Evolutionary conservation across 1,140 invertebrate species (phyloP).

Genomic region (Drosophila persimilis): DNA sequence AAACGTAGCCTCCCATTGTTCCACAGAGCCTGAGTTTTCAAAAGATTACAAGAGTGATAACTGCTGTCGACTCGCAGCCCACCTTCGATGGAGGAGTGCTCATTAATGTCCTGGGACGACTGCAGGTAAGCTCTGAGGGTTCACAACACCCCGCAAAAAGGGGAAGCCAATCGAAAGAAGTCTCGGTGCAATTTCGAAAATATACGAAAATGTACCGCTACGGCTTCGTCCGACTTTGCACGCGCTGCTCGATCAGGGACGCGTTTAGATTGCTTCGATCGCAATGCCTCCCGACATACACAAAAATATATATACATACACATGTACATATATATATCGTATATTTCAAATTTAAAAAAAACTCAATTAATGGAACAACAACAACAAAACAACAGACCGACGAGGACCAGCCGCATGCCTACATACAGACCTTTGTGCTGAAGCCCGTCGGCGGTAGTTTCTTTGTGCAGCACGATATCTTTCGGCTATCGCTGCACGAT

Average conservation of each 20-base stretch:
- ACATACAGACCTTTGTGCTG: conserved; percentile 95
- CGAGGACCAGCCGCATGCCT: conserved; percentile 95
- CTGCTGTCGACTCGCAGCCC: conserved; percentile 96
- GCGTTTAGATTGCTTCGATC: no score
- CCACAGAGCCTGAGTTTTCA: conserved; percentile 93
- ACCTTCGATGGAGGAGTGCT: conserved; percentile 97
- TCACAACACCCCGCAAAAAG: not conserved
- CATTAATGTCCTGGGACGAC: conserved; percentile 95
- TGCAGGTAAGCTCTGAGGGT: conserved; percentile 88
- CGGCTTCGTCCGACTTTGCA: no score
- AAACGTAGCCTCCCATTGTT: no score
- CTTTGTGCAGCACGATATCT: conserved; percentile 96
- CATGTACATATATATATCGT: conserved; percentile 19
- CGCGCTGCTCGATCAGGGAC: no score
- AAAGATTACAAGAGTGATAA: conserved; percentile 95
- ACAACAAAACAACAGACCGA: conserved; percentile 86
- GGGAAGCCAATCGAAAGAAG: no score
- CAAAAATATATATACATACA: conserved; percentile 10
- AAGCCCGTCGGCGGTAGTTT: conserved; percentile 93
- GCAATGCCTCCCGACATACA: no score
- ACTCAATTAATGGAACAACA: conserved; percentile 19
- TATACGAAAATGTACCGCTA: no score
- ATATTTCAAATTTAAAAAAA: conserved; percentile 15
- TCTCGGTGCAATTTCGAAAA: no score
- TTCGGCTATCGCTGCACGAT: conserved; percentile 93